These are phyloP conservation scores for Mystacides longicornis DNA, from an alignment of 2,888 invertebrate species.

Conservation along the genomic window DNA sequence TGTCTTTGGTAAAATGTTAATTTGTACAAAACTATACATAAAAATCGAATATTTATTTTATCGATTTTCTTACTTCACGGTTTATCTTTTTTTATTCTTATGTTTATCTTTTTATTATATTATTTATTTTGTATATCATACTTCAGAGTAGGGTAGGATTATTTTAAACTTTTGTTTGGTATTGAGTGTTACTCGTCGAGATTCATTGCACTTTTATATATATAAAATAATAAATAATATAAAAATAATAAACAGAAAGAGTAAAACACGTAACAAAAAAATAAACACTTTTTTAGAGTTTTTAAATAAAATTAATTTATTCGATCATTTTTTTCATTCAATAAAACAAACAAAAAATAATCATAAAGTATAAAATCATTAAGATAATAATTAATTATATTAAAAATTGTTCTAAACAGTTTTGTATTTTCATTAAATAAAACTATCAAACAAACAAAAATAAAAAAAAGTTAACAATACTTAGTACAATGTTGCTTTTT, in stretches of 20 bases:
- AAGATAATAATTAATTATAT: background rate
- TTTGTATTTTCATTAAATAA: constrained; percentile 10
- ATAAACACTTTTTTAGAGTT: constrained; percentile 23
- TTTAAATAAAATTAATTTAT: constrained; percentile 21
- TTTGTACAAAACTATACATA: constrained; percentile 51
- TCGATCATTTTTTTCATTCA: constrained; percentile 20
- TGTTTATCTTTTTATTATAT: constrained; percentile 5
- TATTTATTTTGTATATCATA: constrained; percentile 12
- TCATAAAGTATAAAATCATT: constrained; percentile 10
- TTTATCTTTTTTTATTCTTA: constrained; percentile 11
- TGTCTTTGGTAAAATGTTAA: constrained; percentile 51
- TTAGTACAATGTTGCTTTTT: constrained; percentile 11
- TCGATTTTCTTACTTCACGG: background rate
- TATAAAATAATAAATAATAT: constrained; percentile 7
- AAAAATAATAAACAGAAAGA: constrained; percentile 19
- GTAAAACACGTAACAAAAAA: constrained; percentile 23
- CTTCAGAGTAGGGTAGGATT: background rate
- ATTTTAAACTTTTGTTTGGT: constrained; percentile 8
- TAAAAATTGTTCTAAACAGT: constrained; percentile 4
- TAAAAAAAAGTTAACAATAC: constrained; percentile 18
- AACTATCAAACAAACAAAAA: too few species aligned
- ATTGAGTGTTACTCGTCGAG: constrained; percentile 4
- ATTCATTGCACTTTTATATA: constrained; percentile 24
- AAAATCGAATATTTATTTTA: background rate
- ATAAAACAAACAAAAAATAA: constrained; percentile 20